Evolutionary conservation across 1,140 invertebrate species (phyloP).

Genomic region (Coelopa frigida): DNA sequence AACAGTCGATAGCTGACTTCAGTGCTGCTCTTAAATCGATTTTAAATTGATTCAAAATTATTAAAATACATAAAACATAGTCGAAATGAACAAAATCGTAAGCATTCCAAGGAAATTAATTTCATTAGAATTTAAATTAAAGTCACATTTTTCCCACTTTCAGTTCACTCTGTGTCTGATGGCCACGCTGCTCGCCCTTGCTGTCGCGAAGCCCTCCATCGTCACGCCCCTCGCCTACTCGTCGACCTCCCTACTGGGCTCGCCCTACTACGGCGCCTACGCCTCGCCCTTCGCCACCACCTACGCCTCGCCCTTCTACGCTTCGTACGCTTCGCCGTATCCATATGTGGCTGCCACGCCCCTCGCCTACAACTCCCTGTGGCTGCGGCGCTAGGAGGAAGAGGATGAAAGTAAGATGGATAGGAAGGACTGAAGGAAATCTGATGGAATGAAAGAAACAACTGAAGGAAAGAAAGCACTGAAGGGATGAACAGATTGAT

Average conservation of each 20-base stretch:
- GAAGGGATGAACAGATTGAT: too few species aligned
- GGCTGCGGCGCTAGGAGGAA: neutral
- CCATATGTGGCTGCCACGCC: slow-evolving; percentile 3
- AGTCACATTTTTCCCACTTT: too few species aligned
- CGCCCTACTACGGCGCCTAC: slow-evolving; percentile 10
- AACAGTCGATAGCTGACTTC: too few species aligned
- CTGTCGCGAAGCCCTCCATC: slow-evolving; percentile 29
- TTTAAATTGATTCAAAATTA: neutral
- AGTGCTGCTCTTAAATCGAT: neutral
- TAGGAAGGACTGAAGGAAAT: too few species aligned
- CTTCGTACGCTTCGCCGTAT: neutral
- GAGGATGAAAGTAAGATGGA: too few species aligned
- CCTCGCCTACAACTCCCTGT: neutral
- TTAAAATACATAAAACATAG: neutral
- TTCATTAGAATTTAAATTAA: too few species aligned
- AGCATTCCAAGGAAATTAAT: too few species aligned
- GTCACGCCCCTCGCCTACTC: slow-evolving; percentile 33
- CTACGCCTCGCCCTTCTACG: neutral
- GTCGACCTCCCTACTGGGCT: slow-evolving; percentile 16
- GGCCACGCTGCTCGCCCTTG: slow-evolving; percentile 28
- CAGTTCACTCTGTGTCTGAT: slow-evolving; percentile 9
- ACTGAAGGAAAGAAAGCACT: too few species aligned
- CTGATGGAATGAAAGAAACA: too few species aligned
- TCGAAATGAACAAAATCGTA: neutral
- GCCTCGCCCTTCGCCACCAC: slow-evolving; percentile 1